These are phyloP conservation scores for Ramphastos sulfuratus DNA, from an alignment of 2,113 vertebrate genomes.

Conservation along the genomic window DNA sequence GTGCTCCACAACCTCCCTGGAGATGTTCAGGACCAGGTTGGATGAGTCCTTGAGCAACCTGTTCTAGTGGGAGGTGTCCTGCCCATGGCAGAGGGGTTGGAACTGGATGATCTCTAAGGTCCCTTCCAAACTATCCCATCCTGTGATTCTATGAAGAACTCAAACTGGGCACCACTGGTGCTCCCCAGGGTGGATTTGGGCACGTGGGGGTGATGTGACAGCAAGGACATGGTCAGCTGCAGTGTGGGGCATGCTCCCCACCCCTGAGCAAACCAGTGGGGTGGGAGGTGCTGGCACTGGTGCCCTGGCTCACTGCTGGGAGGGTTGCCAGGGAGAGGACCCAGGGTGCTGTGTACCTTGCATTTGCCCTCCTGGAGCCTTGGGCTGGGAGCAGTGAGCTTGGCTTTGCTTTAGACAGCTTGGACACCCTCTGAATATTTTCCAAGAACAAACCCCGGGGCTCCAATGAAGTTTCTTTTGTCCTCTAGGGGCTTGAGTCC, in stretches of 20 bases:
- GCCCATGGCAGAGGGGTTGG: too few relatives aligned
- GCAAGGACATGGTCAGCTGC: neutral
- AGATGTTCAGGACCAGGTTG: too few relatives aligned
- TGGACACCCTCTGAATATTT: neutral
- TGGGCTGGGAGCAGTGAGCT: neutral
- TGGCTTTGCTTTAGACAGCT: neutral
- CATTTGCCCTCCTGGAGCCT: neutral
- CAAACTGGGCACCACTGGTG: rapidly evolving
- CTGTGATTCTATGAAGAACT: neutral
- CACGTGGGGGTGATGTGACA: rapidly evolving
- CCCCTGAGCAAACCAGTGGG: rapidly evolving
- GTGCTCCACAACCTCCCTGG: too few relatives aligned
- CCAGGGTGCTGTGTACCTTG: rapidly evolving
- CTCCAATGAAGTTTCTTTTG: slow-evolving; percentile 50
- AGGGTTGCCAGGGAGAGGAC: rapidly evolving
- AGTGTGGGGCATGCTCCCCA: neutral
- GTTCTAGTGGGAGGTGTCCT: too few relatives aligned
- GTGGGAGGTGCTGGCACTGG: neutral
- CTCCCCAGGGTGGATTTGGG: neutral
- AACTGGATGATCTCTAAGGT: too few relatives aligned
- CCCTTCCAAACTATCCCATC: too few relatives aligned
- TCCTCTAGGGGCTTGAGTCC: slow-evolving; percentile 84
- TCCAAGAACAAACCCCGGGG: neutral
- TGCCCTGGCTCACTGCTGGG: neutral
- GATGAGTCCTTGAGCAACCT: too few relatives aligned